phyloP scores from a whole-genome alignment of 2,113 vertebrate species.

The Istiophorus platypterus region DNA sequence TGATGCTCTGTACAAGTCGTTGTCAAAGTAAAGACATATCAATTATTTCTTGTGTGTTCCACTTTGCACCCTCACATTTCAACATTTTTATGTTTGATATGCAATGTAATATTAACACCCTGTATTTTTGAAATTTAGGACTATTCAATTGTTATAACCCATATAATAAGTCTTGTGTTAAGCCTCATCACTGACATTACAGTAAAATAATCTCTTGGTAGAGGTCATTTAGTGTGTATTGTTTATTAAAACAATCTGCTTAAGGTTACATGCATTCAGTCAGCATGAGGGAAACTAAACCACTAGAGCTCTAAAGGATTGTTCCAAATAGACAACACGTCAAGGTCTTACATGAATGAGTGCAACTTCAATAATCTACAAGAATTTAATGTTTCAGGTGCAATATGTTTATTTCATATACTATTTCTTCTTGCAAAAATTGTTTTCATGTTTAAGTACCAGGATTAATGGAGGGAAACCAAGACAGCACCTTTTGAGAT shows the following conservation, averaged over 20 bases:
- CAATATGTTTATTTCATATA: slow-evolving; percentile 59
- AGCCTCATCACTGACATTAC: no score
- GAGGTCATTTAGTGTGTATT: background rate
- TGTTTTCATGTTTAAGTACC: slow-evolving; percentile 35
- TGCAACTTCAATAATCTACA: background rate
- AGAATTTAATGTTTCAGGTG: slow-evolving; percentile 44
- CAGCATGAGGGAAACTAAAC: background rate
- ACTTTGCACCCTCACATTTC: background rate
- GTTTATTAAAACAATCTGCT: background rate
- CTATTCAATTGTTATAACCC: no score
- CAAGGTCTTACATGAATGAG: background rate
- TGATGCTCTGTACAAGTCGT: slow-evolving; percentile 88
- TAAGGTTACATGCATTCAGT: background rate
- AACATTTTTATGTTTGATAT: no score
- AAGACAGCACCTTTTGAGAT: background rate
- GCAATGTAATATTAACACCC: background rate
- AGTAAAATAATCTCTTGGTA: background rate
- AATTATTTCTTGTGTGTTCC: slow-evolving; percentile 22
- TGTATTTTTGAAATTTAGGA: background rate
- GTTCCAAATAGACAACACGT: background rate
- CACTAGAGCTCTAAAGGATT: background rate
- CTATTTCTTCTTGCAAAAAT: slow-evolving; percentile 65
- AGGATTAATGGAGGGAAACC: slow-evolving; percentile 8
- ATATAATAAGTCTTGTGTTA: no score
- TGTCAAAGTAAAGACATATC: slow-evolving; percentile 81